Conservation (phyloP, 1,140 invertebrate genomes). For the Thrips palmi region DNA sequence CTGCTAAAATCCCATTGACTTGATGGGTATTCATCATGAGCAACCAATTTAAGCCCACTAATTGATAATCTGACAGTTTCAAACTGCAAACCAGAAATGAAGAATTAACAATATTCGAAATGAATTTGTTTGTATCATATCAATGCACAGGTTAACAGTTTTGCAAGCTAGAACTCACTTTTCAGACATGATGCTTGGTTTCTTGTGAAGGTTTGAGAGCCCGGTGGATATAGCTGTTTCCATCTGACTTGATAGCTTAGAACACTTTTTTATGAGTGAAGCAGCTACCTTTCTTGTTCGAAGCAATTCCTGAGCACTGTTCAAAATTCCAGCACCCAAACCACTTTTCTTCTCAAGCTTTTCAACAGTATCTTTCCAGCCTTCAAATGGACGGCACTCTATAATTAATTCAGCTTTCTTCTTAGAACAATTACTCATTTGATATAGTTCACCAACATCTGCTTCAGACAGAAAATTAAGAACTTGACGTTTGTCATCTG, state of each 20-base stretch:
- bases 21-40: slow-evolving; percentile 72
- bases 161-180: too few relatives aligned
- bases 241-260: too few relatives aligned
- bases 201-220: too few relatives aligned
- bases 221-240: too few relatives aligned
- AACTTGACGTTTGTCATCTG: slow-evolving; percentile 46
- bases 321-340: too few relatives aligned
- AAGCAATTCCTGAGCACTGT: too few relatives aligned
- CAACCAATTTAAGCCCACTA: slow-evolving; percentile 89
- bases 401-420: slow-evolving; percentile 54
- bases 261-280: too few relatives aligned
- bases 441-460: slow-evolving; percentile 37
- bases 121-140: too few relatives aligned
- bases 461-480: slow-evolving; percentile 57
- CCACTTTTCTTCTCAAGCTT: background rate
- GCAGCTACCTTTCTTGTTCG: too few relatives aligned
- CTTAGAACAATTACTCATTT: slow-evolving; percentile 46
- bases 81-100: slow-evolving; percentile 26
- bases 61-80: slow-evolving; percentile 70
- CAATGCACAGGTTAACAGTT: too few relatives aligned
- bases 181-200: too few relatives aligned
- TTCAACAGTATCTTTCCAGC: slow-evolving; percentile 47
- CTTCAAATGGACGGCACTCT: slow-evolving; percentile 42
- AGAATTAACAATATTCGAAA: background rate
- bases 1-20: slow-evolving; percentile 85